These are phyloP conservation scores for Trichacis sp. DNA, from an alignment of 2,888 invertebrate genomes.

Conservation along the genomic window DNA sequence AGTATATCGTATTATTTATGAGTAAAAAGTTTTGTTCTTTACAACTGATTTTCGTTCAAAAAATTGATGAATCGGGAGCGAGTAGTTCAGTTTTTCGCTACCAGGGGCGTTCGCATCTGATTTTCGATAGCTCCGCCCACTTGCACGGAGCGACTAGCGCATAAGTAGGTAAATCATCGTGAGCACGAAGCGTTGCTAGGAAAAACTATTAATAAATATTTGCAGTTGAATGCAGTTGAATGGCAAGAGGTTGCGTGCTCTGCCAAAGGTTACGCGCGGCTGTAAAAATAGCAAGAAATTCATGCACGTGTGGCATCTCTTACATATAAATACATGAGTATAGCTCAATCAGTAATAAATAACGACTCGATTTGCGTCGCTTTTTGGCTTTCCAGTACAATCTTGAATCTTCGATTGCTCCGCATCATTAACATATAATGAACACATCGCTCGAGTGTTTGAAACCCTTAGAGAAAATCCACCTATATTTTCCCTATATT, in stretches of 20 bases:
- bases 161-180: not conserved
- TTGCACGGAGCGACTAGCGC: too few species aligned
- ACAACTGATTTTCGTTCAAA: too few species aligned
- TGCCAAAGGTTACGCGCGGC: constrained; percentile 24
- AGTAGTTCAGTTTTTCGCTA: too few species aligned
- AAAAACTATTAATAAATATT: constrained; percentile 36
- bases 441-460: too few species aligned
- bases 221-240: constrained; percentile 25
- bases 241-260: constrained; percentile 26
- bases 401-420: constrained; percentile 10
- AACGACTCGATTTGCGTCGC: constrained; percentile 23
- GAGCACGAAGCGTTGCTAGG: not conserved
- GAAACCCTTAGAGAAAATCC: too few species aligned
- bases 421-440: not conserved
- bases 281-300: constrained; percentile 37
- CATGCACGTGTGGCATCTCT: constrained; percentile 28
- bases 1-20: too few species aligned
- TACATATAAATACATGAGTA: constrained; percentile 37
- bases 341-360: constrained; percentile 34
- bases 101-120: too few species aligned
- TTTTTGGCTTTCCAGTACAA: constrained; percentile 1
- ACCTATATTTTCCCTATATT: too few species aligned
- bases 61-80: too few species aligned
- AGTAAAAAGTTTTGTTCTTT: too few species aligned
- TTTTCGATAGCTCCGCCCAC: too few species aligned